Evolutionary conservation across 2,888 invertebrate genomes (phyloP).

Genomic region (Neoascia interrupta): DNA sequence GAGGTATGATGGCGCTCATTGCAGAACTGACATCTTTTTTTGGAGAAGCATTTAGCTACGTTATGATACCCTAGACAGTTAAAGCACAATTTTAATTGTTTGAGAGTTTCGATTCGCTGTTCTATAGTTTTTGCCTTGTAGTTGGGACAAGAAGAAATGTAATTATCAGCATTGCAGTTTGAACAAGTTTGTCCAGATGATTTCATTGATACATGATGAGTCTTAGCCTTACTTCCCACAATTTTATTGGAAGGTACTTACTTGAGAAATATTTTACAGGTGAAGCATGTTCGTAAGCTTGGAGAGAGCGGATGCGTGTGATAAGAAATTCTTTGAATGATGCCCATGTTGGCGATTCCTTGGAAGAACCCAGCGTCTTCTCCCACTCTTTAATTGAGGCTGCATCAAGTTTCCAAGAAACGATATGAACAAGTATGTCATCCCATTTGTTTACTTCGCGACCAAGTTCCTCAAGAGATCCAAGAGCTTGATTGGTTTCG

Average conservation of each 20-base stretch:
- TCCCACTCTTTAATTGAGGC: constrained; percentile 8
- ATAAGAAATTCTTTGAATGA: constrained; percentile 2
- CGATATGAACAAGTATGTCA: constrained; percentile 9
- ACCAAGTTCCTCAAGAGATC: constrained; percentile 14
- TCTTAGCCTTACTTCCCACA: background rate
- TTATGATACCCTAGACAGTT: background rate
- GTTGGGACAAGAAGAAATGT: background rate
- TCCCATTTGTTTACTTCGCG: constrained; percentile 5
- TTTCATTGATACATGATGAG: constrained; percentile 1
- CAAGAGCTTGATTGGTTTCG: constrained; percentile 7
- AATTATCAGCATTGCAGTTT: constrained; percentile 4
- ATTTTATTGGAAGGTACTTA: background rate
- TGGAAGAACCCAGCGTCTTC: background rate
- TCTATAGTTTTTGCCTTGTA: background rate
- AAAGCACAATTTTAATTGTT: constrained; percentile 5
- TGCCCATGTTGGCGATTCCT: constrained; percentile 9
- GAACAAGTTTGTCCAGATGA: background rate
- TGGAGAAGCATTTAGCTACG: background rate
- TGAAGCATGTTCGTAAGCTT: constrained; percentile 2
- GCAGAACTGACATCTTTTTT: background rate
- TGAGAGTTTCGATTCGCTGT: background rate
- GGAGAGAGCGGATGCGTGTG: constrained; percentile 1
- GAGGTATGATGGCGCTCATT: background rate
- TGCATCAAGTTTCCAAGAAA: constrained; percentile 5
- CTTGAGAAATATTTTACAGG: background rate